Evolutionary conservation across 2,797 vertebrate genomes (phyloP).

Genomic region (Octomys mimax): DNA sequence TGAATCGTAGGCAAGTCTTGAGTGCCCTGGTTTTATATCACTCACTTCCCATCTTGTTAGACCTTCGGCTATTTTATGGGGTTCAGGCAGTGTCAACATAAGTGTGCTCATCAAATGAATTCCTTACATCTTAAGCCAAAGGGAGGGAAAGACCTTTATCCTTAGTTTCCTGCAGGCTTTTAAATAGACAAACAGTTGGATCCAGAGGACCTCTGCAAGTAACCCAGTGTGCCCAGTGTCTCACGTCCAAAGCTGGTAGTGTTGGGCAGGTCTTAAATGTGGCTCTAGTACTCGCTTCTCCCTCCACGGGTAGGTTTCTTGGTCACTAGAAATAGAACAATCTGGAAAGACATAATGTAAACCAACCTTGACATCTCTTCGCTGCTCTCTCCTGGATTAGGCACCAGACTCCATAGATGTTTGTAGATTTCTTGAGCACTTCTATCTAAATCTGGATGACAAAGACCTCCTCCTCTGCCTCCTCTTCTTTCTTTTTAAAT

Average conservation of each 20-base stretch:
- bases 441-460: background rate
- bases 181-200: background rate
- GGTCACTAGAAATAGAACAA: background rate
- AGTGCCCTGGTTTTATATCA: background rate
- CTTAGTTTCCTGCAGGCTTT: background rate
- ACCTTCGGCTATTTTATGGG: background rate
- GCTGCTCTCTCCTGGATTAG: no score
- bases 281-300: background rate
- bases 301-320: background rate
- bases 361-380: background rate
- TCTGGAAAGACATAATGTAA: background rate
- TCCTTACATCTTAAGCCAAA: background rate
- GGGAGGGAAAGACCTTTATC: background rate
- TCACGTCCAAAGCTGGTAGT: background rate
- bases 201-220: background rate
- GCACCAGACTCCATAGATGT: background rate
- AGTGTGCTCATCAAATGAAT: background rate
- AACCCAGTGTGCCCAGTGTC: background rate
- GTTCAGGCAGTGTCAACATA: background rate
- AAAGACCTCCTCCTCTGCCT: no score
- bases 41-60: conserved; percentile 19
- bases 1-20: background rate
- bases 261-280: background rate
- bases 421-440: background rate
- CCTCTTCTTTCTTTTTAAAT: no score